Percentiles rank a stretch among this genome's conserved stretches.
phyloP scores from a whole-genome alignment of 2,113 vertebrate genomes.

The Theropithecus gelada region DNA sequence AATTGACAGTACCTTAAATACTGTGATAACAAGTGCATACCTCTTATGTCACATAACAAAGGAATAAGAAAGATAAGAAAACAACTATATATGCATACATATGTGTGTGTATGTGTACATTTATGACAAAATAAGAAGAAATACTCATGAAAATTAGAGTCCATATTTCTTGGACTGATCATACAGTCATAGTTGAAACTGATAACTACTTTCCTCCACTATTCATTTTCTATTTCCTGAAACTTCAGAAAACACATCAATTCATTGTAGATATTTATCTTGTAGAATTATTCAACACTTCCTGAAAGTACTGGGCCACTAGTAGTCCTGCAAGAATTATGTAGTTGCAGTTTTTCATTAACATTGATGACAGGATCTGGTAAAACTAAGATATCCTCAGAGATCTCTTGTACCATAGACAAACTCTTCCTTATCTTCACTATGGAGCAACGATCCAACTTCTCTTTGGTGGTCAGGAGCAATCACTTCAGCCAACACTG shows the following conservation, averaged over 20 bases:
- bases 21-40: neutral
- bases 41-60: neutral
- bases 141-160: neutral
- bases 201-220: neutral
- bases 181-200: neutral
- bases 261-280: too few relatives aligned
- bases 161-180: neutral
- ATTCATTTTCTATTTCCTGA: neutral
- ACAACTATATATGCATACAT: neutral
- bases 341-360: too few relatives aligned
- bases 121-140: too few relatives aligned
- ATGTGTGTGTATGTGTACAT: too few relatives aligned
- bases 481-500: neutral
- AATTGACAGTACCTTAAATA: neutral
- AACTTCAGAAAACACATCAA: too few relatives aligned
- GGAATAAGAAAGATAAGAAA: neutral
- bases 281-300: too few relatives aligned
- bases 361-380: too few relatives aligned
- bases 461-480: neutral
- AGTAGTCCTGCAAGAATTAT: too few relatives aligned
- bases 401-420: too few relatives aligned
- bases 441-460: neutral
- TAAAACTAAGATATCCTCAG: too few relatives aligned
- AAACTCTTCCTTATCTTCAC: too few relatives aligned
- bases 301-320: too few relatives aligned